These are phyloP conservation scores for Lordiphosa mommai DNA, from an alignment of 1,140 invertebrate species.

Conservation along the genomic window DNA sequence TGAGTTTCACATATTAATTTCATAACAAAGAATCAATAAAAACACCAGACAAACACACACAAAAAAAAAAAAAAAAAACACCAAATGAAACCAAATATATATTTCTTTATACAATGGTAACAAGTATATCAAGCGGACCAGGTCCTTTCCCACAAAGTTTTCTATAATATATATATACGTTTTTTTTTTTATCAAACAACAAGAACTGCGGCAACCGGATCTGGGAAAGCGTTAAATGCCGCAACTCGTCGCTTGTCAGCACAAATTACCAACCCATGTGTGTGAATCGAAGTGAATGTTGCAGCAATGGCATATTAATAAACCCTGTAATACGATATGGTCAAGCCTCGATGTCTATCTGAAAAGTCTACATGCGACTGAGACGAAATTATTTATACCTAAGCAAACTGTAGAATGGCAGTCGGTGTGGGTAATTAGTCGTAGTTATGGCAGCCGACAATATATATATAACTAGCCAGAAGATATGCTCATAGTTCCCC, in stretches of 20 bases:
- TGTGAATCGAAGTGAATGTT: conserved; percentile 11
- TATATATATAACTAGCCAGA: conserved; percentile 35
- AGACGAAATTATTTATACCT: conserved; percentile 69
- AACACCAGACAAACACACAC: too few species aligned
- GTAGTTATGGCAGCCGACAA: conserved; percentile 48
- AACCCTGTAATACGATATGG: conserved; percentile 65
- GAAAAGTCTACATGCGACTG: conserved; percentile 40
- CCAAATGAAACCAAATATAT: too few species aligned
- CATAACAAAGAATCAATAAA: too few species aligned
- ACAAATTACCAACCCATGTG: conserved; percentile 59
- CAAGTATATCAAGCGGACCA: too few species aligned
- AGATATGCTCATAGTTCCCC: conserved; percentile 30
- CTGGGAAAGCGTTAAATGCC: conserved; percentile 38
- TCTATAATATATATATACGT: too few species aligned
- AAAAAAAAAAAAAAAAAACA: too few species aligned
- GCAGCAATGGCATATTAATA: conserved; percentile 65
- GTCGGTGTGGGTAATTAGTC: conserved; percentile 53
- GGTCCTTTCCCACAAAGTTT: too few species aligned
- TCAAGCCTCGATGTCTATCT: conserved; percentile 56
- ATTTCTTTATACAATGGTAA: too few species aligned
- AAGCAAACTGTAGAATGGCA: conserved; percentile 26
- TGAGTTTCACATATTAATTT: too few species aligned
- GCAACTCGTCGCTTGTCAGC: conserved; percentile 52
- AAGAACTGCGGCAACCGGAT: conserved; percentile 3
- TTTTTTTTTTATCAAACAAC: too few species aligned